A percentile compares a stretch with the other conserved stretches of the same genome.
Conservation (phyloP, 2,797 vertebrate genomes). For the Pygocentrus nattereri region DNA sequence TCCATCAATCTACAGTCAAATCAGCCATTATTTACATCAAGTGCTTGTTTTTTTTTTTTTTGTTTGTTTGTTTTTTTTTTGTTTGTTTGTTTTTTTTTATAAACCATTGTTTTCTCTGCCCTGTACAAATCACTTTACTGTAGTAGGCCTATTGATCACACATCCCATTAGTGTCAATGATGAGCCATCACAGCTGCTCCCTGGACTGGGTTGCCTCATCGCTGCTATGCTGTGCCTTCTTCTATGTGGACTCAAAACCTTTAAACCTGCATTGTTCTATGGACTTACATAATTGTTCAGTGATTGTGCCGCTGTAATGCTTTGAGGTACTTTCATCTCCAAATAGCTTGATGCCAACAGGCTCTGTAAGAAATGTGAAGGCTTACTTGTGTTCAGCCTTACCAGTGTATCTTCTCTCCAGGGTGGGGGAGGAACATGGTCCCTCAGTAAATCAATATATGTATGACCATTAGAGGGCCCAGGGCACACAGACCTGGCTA, state of each 20-base stretch:
- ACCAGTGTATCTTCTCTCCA: slow-evolving; percentile 57
- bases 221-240: slow-evolving; percentile 27
- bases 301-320: slow-evolving; percentile 15
- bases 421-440: slow-evolving; percentile 68
- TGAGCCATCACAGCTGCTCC: slow-evolving; percentile 70
- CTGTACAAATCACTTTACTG: slow-evolving; percentile 59
- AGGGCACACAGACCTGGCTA: slow-evolving; percentile 68
- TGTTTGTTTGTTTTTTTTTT: no score
- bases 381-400: slow-evolving; percentile 37
- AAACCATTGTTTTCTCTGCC: slow-evolving; percentile 35
- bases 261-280: slow-evolving; percentile 17
- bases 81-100: no score
- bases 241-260: slow-evolving; percentile 33
- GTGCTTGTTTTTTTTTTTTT: not conserved
- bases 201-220: slow-evolving; percentile 16
- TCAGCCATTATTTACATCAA: not conserved
- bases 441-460: slow-evolving; percentile 83
- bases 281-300: not conserved
- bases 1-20: not conserved
- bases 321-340: slow-evolving; percentile 58
- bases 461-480: slow-evolving; percentile 71
- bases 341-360: slow-evolving; percentile 55
- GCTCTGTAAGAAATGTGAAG: slow-evolving; percentile 37
- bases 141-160: slow-evolving; percentile 73
- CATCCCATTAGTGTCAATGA: slow-evolving; percentile 76